phyloP scores from a whole-genome alignment of 2,888 invertebrate genomes.

The Drosophila paracracens region DNA sequence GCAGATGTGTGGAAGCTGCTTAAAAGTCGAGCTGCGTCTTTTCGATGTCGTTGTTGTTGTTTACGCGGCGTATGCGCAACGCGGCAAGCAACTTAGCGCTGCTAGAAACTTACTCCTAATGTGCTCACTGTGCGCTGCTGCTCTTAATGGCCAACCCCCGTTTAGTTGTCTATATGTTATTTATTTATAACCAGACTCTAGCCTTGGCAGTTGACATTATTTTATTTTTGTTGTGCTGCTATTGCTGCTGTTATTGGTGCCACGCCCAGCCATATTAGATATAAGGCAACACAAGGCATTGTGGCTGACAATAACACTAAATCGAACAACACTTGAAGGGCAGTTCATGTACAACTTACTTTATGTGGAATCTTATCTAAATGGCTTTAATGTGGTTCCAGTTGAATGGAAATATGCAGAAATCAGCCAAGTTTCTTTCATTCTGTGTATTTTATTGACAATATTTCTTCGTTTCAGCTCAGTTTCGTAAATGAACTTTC shows the following conservation, averaged over 20 bases:
- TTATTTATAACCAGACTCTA: slow-evolving; percentile 60
- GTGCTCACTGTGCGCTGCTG: slow-evolving; percentile 18
- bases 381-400: slow-evolving; percentile 22
- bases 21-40: slow-evolving; percentile 65
- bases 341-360: slow-evolving; percentile 41
- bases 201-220: slow-evolving; percentile 55
- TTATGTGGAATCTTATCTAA: slow-evolving; percentile 26
- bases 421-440: not conserved
- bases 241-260: slow-evolving; percentile 8
- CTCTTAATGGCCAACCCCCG: slow-evolving; percentile 55
- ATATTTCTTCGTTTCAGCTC: not conserved
- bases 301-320: slow-evolving; percentile 61
- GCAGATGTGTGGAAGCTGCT: slow-evolving; percentile 63
- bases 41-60: slow-evolving; percentile 33
- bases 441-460: not conserved
- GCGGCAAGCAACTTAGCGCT: slow-evolving; percentile 44
- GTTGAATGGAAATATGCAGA: slow-evolving; percentile 1
- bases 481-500: not conserved
- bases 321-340: slow-evolving; percentile 63
- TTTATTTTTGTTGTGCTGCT: slow-evolving; percentile 6
- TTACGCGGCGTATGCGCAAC: slow-evolving; percentile 67
- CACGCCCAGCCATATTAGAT: slow-evolving; percentile 56
- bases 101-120: slow-evolving; percentile 40
- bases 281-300: slow-evolving; percentile 27
- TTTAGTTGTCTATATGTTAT: slow-evolving; percentile 73